A percentile compares a stretch with the other conserved stretches of the same genome.
Conservation (phyloP, 2,113 vertebrate species). For the Gorilla gorilla region DNA sequence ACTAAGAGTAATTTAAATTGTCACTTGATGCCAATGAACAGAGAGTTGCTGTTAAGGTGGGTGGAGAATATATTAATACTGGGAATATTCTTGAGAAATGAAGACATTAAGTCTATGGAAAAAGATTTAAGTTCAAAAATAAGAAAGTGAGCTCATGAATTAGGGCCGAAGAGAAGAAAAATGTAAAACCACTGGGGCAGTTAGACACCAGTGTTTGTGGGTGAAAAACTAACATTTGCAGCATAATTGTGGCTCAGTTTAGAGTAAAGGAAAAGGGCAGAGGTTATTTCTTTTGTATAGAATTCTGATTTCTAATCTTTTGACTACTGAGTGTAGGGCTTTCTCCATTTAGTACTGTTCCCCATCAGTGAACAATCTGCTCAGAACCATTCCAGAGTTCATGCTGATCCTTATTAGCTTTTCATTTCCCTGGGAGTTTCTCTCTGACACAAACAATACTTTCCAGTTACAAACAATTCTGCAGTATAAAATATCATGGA, state of each 20-base stretch:
- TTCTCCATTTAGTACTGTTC: slow-evolving; percentile 18
- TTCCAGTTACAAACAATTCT: slow-evolving; percentile 48
- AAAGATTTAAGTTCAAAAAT: slow-evolving; percentile 14
- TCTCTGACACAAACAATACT: slow-evolving; percentile 41
- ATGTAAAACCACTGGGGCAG: neutral
- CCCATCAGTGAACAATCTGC: neutral
- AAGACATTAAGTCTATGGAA: neutral
- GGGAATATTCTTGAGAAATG: neutral
- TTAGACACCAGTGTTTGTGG: neutral
- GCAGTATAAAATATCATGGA: neutral
- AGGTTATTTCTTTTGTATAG: slow-evolving; percentile 43
- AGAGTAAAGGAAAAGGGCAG: slow-evolving; percentile 18
- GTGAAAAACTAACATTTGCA: slow-evolving; percentile 26
- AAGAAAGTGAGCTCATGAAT: neutral
- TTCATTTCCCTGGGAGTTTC: slow-evolving; percentile 56
- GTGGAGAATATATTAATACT: neutral
- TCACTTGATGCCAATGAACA: neutral
- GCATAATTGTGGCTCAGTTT: neutral
- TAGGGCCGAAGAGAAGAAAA: neutral
- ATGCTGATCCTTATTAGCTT: slow-evolving; percentile 59
- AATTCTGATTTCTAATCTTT: slow-evolving; percentile 45
- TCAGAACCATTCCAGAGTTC: slow-evolving; percentile 52
- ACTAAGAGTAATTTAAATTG: neutral
- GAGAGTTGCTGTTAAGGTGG: neutral
- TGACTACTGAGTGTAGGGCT: neutral